Conservation (phyloP, 1,140 invertebrate species). For the Drosophila tropicalis region DNA sequence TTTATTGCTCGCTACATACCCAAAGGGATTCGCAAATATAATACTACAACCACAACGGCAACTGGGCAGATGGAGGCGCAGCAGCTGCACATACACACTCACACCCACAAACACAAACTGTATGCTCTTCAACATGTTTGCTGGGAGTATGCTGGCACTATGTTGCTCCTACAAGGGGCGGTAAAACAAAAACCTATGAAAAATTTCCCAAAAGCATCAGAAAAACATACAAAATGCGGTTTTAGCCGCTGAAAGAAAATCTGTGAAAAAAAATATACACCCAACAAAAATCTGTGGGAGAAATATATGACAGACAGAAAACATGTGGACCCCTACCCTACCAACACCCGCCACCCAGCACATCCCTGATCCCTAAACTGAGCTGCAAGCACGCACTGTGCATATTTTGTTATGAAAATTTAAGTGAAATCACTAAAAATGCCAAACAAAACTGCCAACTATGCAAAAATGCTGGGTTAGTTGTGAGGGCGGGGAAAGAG, state of each 20-base stretch:
- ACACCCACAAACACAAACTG: constrained; percentile 1
- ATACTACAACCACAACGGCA: constrained; percentile 61
- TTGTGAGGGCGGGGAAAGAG: neutral
- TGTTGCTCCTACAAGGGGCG: constrained; percentile 25
- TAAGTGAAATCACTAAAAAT: constrained; percentile 81
- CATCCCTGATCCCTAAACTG: constrained; percentile 40
- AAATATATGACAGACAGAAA: constrained; percentile 74
- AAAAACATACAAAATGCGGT: constrained; percentile 78
- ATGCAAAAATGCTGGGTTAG: constrained; percentile 60
- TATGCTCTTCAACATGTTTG: constrained; percentile 40
- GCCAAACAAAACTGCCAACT: constrained; percentile 74
- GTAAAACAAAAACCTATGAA: constrained; percentile 74
- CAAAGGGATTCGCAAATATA: constrained; percentile 80
- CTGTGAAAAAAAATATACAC: constrained; percentile 32
- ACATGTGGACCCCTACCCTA: constrained; percentile 31
- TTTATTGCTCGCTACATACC: constrained; percentile 78
- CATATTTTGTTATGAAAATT: constrained; percentile 82
- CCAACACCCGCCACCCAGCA: neutral
- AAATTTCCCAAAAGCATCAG: constrained; percentile 71
- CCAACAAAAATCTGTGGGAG: constrained; percentile 65
- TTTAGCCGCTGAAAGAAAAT: constrained; percentile 66
- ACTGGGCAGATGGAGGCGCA: constrained; percentile 28
- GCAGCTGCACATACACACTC: constrained; percentile 57
- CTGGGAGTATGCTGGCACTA: constrained; percentile 16
- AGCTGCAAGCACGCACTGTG: constrained; percentile 72